These are phyloP conservation scores for Aleiodes sp. DNA, from an alignment of 1,140 invertebrate genomes.

Conservation along the genomic window DNA sequence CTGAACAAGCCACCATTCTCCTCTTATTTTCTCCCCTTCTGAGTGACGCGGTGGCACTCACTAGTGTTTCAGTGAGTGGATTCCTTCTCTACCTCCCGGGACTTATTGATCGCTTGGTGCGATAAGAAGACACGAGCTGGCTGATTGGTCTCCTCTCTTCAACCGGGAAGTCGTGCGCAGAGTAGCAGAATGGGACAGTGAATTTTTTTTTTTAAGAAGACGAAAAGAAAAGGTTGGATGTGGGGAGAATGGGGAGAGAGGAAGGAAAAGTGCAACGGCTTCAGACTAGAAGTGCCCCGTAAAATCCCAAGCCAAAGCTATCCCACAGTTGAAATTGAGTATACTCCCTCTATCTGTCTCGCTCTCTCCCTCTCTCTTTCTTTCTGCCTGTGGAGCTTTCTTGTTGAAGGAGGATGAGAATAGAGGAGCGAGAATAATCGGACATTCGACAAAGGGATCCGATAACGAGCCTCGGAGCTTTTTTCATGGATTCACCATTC, in stretches of 20 bases:
- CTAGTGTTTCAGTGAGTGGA: constrained; percentile 47
- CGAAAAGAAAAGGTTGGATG: neutral
- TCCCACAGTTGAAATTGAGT: constrained; percentile 2
- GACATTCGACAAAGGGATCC: constrained; percentile 29
- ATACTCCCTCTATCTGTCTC: neutral
- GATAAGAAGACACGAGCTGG: constrained; percentile 63
- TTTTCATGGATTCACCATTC: constrained; percentile 13
- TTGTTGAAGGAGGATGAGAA: neutral
- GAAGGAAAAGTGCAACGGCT: neutral
- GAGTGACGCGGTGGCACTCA: neutral
- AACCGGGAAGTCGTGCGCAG: constrained; percentile 26
- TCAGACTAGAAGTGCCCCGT: neutral
- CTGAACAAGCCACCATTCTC: constrained; percentile 22
- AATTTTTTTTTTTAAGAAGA: neutral
- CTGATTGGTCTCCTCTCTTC: constrained; percentile 56
- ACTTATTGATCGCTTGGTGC: constrained; percentile 62
- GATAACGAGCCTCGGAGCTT: constrained; percentile 20
- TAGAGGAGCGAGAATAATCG: constrained; percentile 23
- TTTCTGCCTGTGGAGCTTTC: no score
- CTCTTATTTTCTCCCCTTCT: constrained; percentile 23
- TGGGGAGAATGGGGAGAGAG: neutral
- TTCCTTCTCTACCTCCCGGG: constrained; percentile 63
- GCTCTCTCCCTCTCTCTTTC: neutral
- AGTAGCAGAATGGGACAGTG: constrained; percentile 7
- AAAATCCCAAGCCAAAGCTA: neutral